Conservation (phyloP, 1,140 invertebrate genomes). For the Drosophila carrolli region DNA sequence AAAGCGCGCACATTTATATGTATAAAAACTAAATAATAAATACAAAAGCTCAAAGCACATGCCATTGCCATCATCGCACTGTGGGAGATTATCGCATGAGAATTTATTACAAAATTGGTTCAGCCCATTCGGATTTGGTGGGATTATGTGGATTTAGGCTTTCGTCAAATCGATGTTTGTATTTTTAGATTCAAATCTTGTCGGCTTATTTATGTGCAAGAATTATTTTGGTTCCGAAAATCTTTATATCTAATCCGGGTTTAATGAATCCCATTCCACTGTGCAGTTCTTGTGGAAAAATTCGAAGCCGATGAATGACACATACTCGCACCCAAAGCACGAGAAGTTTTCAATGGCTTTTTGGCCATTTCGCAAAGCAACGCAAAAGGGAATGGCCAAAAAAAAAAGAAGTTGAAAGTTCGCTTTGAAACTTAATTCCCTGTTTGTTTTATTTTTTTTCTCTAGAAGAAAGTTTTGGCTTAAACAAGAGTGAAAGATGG, state of each 20-base stretch:
- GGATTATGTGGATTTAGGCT: constrained; percentile 7
- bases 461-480: constrained; percentile 47
- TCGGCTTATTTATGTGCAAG: constrained; percentile 1
- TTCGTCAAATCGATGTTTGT: constrained; percentile 24
- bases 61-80: constrained; percentile 26
- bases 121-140: background rate
- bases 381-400: constrained; percentile 28
- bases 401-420: constrained; percentile 41
- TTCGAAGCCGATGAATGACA: constrained; percentile 29
- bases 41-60: constrained; percentile 17
- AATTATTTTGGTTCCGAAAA: background rate
- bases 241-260: background rate
- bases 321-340: constrained; percentile 11
- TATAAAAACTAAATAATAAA: constrained; percentile 51
- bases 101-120: constrained; percentile 45
- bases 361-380: background rate
- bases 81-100: constrained; percentile 27
- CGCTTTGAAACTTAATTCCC: constrained; percentile 22
- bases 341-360: constrained; percentile 28
- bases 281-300: constrained; percentile 37
- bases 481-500: constrained; percentile 41
- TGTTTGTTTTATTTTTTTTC: constrained; percentile 20
- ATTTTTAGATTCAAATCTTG: constrained; percentile 15
- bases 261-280: constrained; percentile 15
- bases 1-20: constrained; percentile 28